Percentiles rank a stretch among this genome's conserved stretches.
phyloP scores from a whole-genome alignment of 2,113 vertebrate species.

The Lophius piscatorius region DNA sequence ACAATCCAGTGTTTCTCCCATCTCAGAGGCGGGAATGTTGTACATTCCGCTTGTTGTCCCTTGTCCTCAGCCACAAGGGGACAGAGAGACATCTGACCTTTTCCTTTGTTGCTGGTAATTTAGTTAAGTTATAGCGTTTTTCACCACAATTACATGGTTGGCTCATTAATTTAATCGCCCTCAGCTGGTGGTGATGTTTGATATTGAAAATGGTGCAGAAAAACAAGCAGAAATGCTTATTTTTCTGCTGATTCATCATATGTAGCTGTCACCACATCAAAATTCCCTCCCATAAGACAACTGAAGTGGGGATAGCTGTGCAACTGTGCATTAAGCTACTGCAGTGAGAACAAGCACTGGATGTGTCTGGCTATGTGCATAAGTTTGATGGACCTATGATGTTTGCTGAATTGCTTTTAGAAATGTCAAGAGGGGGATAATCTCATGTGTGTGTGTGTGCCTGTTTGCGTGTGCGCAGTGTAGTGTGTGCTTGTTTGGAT shows the following conservation, averaged over 20 bases:
- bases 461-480: background rate
- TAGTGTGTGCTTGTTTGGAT: background rate
- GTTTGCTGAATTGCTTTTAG: background rate
- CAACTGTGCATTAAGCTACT: no score
- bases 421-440: no score
- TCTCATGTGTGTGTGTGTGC: background rate
- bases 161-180: slow-evolving; percentile 41
- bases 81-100: slow-evolving; percentile 51
- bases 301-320: slow-evolving; percentile 15
- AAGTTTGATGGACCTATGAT: background rate
- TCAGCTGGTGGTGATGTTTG: slow-evolving; percentile 49
- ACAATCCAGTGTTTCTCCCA: slow-evolving; percentile 43
- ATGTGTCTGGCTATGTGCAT: background rate
- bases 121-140: slow-evolving; percentile 22
- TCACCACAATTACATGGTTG: slow-evolving; percentile 1
- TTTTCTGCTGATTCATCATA: slow-evolving; percentile 21
- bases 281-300: slow-evolving; percentile 34
- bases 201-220: slow-evolving; percentile 24
- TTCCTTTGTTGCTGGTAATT: slow-evolving; percentile 38
- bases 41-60: slow-evolving; percentile 40
- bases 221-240: background rate
- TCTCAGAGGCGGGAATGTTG: slow-evolving; percentile 36
- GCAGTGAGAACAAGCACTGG: no score
- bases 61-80: slow-evolving; percentile 37
- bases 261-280: slow-evolving; percentile 31